Evolutionary conservation across 2,888 invertebrate genomes (phyloP).

Genomic region (Cecidostiba fungosa): DNA sequence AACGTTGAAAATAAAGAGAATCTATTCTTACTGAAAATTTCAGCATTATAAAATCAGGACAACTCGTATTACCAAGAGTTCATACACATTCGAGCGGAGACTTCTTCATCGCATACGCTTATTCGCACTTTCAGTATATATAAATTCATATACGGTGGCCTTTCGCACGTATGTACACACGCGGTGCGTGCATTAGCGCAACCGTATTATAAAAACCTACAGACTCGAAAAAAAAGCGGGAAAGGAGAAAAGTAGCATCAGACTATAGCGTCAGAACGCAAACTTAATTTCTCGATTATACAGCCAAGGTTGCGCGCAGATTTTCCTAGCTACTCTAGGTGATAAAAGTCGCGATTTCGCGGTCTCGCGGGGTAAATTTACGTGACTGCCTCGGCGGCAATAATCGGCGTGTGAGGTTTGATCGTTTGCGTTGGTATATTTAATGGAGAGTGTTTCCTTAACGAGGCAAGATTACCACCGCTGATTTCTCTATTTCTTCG

Average conservation of each 20-base stretch:
- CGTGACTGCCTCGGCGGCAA: constrained; percentile 13
- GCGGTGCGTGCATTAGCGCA: neutral
- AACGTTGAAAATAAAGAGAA: too few species aligned
- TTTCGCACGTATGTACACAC: neutral
- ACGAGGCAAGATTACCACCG: constrained; percentile 32
- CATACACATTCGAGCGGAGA: neutral
- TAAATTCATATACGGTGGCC: neutral
- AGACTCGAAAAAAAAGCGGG: neutral
- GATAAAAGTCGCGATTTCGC: constrained; percentile 44
- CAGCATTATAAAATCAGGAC: constrained; percentile 43
- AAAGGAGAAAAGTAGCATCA: neutral
- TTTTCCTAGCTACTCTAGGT: neutral
- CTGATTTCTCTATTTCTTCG: constrained; percentile 38
- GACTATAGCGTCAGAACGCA: neutral
- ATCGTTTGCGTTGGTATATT: constrained; percentile 32
- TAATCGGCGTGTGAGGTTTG: constrained; percentile 47
- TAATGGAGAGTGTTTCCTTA: constrained; percentile 34
- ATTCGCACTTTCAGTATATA: neutral
- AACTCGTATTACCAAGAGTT: neutral
- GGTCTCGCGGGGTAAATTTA: constrained; percentile 32
- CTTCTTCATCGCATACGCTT: neutral
- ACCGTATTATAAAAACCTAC: neutral
- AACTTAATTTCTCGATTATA: constrained; percentile 22
- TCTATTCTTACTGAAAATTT: neutral
- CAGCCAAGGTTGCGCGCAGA: neutral